Evolutionary conservation across 1,140 invertebrate genomes (phyloP), one percentile per base, ranked within the genome.

Genomic region (Bombus superbus): DNA sequence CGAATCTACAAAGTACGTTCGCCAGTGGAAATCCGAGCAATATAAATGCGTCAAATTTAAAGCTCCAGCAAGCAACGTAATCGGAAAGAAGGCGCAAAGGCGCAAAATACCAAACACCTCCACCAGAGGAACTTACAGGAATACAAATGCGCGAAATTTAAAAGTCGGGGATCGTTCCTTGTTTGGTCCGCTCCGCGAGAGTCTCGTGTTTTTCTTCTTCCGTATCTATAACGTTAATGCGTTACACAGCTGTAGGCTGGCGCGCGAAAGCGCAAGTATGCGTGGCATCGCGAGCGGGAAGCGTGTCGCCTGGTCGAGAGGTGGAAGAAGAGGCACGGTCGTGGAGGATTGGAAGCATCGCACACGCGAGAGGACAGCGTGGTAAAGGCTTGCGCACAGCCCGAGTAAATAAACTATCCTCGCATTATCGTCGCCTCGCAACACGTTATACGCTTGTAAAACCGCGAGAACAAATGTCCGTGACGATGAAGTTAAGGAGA

Each of bases 161-260:
- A 89, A 73, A 89, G 88, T 89, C 88, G 91, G 88, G 75, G 87
- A 88, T 90, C 78, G 84, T 22, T 42, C 83, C 85, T 91, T 89
- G 90, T 92, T 92, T 91, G 82, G 71, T 82, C 35, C 35, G 81
- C 81, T 86, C 5, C 68, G 72, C 81, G 87, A 88, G 74, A 59
- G 79, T 72, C 66, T 79, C 81, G 57, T 42, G 79, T 72, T 69
- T 81, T 81, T 57, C 47, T 81, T 79, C 32, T 82, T 62, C 71
- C 88, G 88, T 92, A 93, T 93, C 90, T 93, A 91, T 93, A 92
- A 92, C 89, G 83, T 92, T 93, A 93, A 93, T 91, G 91, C 88
- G 89, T 85, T 91, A 89, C 90, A 90, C 88, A 89, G 85, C 69
- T 85, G 76, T 35, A 72, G 77, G 69, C 78, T 47, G 62, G 53